Base-by-base conservation (phyloP, 2,888 invertebrate species). In the Cheilosia pagana region DNA sequence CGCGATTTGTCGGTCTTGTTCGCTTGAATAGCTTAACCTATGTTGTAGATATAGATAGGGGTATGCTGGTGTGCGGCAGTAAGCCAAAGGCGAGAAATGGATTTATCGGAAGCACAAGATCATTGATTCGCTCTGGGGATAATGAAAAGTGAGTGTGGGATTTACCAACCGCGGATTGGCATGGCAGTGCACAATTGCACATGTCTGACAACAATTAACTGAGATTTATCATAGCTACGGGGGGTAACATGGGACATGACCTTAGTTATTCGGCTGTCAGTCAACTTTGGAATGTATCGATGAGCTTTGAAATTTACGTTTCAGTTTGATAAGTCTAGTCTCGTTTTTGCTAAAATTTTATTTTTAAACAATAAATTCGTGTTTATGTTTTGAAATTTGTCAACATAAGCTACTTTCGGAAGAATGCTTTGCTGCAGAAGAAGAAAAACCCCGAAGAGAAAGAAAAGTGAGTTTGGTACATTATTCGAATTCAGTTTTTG, bases 81-180 rank as follows among this genome's bases (percentile, higher is more conserved):
- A 59, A 59, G 53, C 72, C 67, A 68, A 65, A 76, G 77, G 53
- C 63, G 71, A 59, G 39, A 71, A 76, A 68, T 68, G 43, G 41
- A 19, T 39, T 68, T 59, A 74, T 83, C 74, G 74, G 74, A 83
- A 65, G 74, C 83, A 35, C 74, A 62, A 59, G 68, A 74, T 79
- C 83, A 74, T 65, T 79, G 78, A 78, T 74, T 83, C 50, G 23
- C 39, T 10, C 28, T 14, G 35, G 52, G 72, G 71, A 82, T 82
- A 72, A 25, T 48, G 48, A 72, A 23, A 25, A 65, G 21, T 59
- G 71, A 76, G 81, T 75, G 81, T 81, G 68, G 81, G 68, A 19
- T n/a, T 81, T 59, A 25, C 50, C 21, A 19, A 10, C n/a, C n/a
- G 43, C n/a, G n/a, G n/a, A n/a, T n/a, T n/a, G n/a, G n/a, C n/a